Percentiles rank a stretch among this genome's conserved stretches.
These are phyloP conservation scores for Lutraria rhynchaena DNA, from an alignment of 1,140 invertebrate species.

Conservation along the genomic window DNA sequence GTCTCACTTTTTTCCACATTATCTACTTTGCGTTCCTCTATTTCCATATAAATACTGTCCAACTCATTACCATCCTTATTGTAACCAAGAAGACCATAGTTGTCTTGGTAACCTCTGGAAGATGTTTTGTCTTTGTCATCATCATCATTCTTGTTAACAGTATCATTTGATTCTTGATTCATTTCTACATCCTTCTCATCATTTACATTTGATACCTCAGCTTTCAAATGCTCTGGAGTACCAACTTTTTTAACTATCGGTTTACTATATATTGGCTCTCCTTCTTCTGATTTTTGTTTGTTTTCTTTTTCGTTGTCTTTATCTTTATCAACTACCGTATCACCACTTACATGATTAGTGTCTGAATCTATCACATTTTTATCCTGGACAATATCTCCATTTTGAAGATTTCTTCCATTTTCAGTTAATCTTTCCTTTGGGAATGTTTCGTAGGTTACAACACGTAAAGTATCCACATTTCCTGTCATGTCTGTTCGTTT, in stretches of 20 bases:
- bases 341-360: not conserved
- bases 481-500: conserved; percentile 4
- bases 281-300: not conserved
- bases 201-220: not conserved
- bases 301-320: not conserved
- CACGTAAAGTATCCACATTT: conserved; percentile 30
- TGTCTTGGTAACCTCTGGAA: not conserved
- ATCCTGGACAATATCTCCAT: not conserved
- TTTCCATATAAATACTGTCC: too few species aligned
- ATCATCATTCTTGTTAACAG: not conserved
- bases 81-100: conserved; percentile 5
- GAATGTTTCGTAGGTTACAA: conserved; percentile 47
- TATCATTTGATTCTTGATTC: not conserved
- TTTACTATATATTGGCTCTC: not conserved
- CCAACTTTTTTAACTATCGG: too few species aligned
- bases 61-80: not conserved
- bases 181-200: not conserved
- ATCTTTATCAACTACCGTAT: not conserved
- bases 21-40: too few species aligned
- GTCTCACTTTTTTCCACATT: too few species aligned
- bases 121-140: not conserved
- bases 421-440: conserved; percentile 6
- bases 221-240: too few species aligned
- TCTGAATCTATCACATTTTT: not conserved
- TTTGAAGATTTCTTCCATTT: conserved; percentile 17